Conservation (phyloP, 2,113 vertebrate genomes). For the Anser brachyrhynchus region DNA sequence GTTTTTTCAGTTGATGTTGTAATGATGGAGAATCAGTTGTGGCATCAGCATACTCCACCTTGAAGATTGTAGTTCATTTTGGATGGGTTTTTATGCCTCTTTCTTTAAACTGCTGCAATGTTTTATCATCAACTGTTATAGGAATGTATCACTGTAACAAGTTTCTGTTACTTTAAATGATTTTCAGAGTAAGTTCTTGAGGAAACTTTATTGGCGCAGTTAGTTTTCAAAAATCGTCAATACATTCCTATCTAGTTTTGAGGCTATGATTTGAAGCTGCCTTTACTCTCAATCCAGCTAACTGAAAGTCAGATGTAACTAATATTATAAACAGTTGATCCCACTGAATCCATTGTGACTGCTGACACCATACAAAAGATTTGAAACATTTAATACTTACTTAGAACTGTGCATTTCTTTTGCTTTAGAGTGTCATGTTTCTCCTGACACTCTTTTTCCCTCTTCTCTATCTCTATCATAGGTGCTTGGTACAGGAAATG, state of each 20-base stretch:
- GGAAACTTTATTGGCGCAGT: not conserved
- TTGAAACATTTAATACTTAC: not conserved
- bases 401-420: not conserved
- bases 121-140: not conserved
- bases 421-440: not conserved
- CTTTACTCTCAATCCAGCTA: not conserved
- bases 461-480: rapidly evolving
- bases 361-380: not conserved
- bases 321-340: not conserved
- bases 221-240: not conserved
- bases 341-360: not conserved
- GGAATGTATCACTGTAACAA: not conserved
- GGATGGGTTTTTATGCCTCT: not conserved
- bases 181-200: not conserved
- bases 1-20: not conserved
- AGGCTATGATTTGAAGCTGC: not conserved
- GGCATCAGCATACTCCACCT: not conserved
- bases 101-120: not conserved
- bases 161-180: not conserved
- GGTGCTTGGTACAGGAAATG: not conserved
- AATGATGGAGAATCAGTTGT: not conserved
- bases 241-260: not conserved
- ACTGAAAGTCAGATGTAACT: not conserved
- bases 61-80: not conserved
- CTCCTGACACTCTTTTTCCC: not conserved